Evolutionary conservation across 2,888 invertebrate genomes (phyloP), one percentile per base, ranked within the genome.

Genomic region (Dichetophora obliterata): DNA sequence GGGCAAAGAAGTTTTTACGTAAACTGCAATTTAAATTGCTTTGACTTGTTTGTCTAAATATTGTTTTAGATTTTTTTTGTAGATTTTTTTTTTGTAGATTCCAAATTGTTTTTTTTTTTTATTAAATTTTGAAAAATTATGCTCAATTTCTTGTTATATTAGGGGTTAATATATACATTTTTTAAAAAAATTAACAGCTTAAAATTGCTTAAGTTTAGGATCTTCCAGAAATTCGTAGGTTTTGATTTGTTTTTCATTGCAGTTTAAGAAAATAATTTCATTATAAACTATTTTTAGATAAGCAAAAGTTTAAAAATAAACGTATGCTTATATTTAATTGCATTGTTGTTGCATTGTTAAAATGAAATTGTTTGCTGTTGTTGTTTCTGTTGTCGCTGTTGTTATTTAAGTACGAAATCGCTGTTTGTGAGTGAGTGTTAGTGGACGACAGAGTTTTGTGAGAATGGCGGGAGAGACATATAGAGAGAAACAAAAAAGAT

Each of bases 341-440:
- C 71, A 71, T 75, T 72, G 61, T 61, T 75, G 63, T 77, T 65
- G 74, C 74, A 66, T 74, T 74, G 74, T 77, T 48, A 16, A 31
- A 48, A 61, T 43, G 27, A 11, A 6, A 16, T 22, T 9, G 34
- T 14, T 14, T 43, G 34, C 31, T 34, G 54, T 54, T 19, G 70
- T 54, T 34, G 34, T 24, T 52, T 22, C 22, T 59, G 43, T 37
- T n/a, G n/a, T 72, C 16, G 43, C 5, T 72, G 24, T 48, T 11
- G 14, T 14, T 43, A 43, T 43, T 43, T 43, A 6, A 14, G 14
- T 43, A 43, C 11, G 43, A 43, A 14, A 11, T 11, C 2, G 37
- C 37, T 37, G 11, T 19, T 19, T 1, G 22, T 61, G 61, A 61
- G 5, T 27, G 61, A 3, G 16, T 34, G 16, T 43, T 9, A 9